Conservation (phyloP, 2,113 vertebrate species). For the Crotalus horridus region DNA sequence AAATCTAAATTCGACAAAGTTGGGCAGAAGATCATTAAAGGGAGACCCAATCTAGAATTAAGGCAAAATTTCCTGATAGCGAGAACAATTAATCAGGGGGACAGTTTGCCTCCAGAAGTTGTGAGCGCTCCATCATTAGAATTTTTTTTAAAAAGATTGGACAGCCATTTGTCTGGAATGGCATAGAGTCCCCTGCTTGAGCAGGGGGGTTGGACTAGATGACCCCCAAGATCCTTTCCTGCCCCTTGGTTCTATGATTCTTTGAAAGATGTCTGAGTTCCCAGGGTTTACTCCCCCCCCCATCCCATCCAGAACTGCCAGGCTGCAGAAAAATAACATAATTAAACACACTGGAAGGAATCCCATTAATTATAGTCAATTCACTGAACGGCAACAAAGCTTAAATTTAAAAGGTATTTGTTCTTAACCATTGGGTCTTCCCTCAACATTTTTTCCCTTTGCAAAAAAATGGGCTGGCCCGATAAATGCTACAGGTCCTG, state of each 20-base stretch:
- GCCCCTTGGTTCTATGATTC: not conserved
- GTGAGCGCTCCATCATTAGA: not conserved
- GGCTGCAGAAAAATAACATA: not conserved
- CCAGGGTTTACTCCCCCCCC: not conserved
- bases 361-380: not conserved
- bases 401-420: not conserved
- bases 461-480: not conserved
- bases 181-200: not conserved
- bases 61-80: no score
- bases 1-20: no score
- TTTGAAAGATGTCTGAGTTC: not conserved
- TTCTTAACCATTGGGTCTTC: not conserved
- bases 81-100: no score
- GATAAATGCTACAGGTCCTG: not conserved
- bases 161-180: not conserved
- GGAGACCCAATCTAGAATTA: no score
- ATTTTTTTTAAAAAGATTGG: not conserved
- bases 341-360: not conserved
- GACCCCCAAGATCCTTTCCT: not conserved
- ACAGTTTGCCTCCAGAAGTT: not conserved
- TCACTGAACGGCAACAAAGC: not conserved
- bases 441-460: not conserved
- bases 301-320: not conserved
- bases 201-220: not conserved
- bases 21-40: no score